Evolutionary conservation across 2,113 vertebrate genomes (phyloP).

Genomic region (Sterna hirundo): DNA sequence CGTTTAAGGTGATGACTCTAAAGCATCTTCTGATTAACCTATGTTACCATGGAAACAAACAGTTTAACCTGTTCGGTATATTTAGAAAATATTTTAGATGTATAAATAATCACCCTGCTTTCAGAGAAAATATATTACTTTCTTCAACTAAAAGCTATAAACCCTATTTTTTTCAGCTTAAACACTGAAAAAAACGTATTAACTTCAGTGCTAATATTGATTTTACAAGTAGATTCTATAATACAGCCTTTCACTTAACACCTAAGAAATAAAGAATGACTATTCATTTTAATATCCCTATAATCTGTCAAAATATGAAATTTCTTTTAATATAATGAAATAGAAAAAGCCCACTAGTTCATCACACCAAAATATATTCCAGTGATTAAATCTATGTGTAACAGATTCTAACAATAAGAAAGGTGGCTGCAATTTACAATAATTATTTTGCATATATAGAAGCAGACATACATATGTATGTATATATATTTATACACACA

Average conservation of each 20-base stretch:
- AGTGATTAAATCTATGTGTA: background rate
- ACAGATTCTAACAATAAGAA: background rate
- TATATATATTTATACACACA: background rate
- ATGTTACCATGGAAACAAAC: background rate
- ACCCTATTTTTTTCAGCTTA: background rate
- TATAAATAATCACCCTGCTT: background rate
- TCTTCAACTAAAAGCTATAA: background rate
- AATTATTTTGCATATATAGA: background rate
- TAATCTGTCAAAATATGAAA: background rate
- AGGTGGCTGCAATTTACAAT: background rate
- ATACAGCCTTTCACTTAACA: background rate
- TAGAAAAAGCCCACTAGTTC: background rate
- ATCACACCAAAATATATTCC: background rate
- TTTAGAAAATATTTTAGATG: slow-evolving; percentile 2
- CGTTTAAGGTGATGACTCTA: background rate
- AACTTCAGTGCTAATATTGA: background rate
- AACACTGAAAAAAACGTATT: background rate
- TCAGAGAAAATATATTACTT: background rate
- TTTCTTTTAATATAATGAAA: background rate
- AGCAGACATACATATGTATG: background rate
- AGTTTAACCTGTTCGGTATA: background rate
- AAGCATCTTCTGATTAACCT: slow-evolving; percentile 38
- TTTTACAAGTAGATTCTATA: background rate
- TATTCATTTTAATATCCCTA: background rate
- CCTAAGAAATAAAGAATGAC: background rate